A percentile compares a stretch with the other conserved stretches of the same genome.
phyloP scores from a whole-genome alignment of 2,888 invertebrate genomes.

The Ormyrus rosae region DNA sequence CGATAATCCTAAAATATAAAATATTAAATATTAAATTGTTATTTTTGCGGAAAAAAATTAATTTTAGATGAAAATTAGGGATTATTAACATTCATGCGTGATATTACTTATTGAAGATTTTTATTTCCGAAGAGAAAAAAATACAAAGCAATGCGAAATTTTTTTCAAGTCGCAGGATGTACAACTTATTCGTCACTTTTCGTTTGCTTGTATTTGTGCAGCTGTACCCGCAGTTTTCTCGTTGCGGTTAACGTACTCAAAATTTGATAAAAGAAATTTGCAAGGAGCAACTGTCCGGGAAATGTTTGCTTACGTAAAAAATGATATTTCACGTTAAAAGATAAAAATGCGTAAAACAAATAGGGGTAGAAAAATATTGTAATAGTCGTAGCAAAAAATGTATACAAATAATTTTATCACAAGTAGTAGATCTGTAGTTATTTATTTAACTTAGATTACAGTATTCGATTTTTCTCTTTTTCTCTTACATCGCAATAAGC shows the following conservation, averaged over 20 bases:
- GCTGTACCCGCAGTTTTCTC: slow-evolving; percentile 47
- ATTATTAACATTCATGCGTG: no score
- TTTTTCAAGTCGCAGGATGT: not conserved
- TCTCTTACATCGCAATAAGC: slow-evolving; percentile 63
- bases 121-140: not conserved
- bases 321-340: not conserved
- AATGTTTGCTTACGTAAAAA: not conserved
- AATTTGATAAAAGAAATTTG: slow-evolving; percentile 11
- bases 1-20: no score
- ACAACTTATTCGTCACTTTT: not conserved
- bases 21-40: no score
- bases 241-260: not conserved
- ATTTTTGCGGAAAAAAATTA: no score
- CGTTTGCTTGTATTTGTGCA: slow-evolving; percentile 1
- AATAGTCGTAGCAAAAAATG: slow-evolving; percentile 1
- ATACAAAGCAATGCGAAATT: no score
- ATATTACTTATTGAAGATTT: not conserved
- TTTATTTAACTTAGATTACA: slow-evolving; percentile 64
- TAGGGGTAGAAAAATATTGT: not conserved
- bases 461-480: slow-evolving; percentile 58
- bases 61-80: no score
- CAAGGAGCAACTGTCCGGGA: no score
- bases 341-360: not conserved
- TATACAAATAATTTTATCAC: slow-evolving; percentile 48
- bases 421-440: slow-evolving; percentile 49